A percentile compares a stretch with the other conserved stretches of the same genome.
Conservation (phyloP, 2,888 invertebrate species). For the Nebria salina region DNA sequence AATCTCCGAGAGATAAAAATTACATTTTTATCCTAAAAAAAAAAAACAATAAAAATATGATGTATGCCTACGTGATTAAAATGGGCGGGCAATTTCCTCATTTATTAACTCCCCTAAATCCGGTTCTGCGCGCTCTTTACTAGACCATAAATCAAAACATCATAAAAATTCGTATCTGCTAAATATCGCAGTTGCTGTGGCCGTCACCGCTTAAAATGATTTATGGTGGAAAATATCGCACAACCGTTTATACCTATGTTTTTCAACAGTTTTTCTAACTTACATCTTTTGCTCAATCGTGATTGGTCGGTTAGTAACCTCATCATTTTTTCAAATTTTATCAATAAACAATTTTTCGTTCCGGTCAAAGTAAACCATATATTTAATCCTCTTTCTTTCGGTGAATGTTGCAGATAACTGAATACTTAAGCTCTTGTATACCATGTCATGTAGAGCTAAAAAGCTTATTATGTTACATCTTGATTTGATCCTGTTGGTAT, state of each 20-base stretch:
- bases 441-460: too few relatives aligned
- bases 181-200: constrained; percentile 25
- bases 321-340: too few relatives aligned
- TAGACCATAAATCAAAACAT: constrained; percentile 19
- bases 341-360: too few relatives aligned
- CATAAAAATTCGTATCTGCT: constrained; percentile 34
- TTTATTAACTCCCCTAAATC: neutral
- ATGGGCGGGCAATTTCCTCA: neutral
- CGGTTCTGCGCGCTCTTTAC: neutral
- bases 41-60: neutral
- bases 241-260: neutral
- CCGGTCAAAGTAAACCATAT: too few relatives aligned
- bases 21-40: neutral
- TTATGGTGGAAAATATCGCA: neutral
- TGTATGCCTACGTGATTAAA: neutral
- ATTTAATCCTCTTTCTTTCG: too few relatives aligned
- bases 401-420: too few relatives aligned
- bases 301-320: too few relatives aligned
- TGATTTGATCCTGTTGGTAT: too few relatives aligned
- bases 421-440: too few relatives aligned
- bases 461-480: too few relatives aligned
- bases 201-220: constrained; percentile 18
- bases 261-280: neutral
- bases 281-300: neutral
- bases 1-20: neutral